Evolutionary conservation across 2,113 vertebrate genomes (phyloP).

Genomic region (Heptranchias perlo): DNA sequence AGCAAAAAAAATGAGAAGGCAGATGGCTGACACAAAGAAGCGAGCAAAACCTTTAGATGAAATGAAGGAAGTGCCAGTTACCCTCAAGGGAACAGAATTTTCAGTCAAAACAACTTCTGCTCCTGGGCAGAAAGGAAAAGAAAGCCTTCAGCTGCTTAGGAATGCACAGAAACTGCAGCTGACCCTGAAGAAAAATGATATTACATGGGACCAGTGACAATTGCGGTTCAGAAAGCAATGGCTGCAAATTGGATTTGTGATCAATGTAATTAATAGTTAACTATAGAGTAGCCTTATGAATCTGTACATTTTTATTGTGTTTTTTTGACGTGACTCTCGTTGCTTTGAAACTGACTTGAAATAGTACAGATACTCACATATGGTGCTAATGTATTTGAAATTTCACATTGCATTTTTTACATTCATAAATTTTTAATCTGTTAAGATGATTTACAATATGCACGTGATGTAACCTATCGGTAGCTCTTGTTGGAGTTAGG

Average conservation of each 20-base stretch:
- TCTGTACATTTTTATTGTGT: not conserved
- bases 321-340: not conserved
- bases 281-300: not conserved
- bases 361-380: not conserved
- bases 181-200: conserved; percentile 64
- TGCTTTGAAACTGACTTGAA: not conserved
- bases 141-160: conserved; percentile 61
- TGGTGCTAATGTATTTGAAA: not conserved
- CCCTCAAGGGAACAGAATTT: conserved; percentile 45
- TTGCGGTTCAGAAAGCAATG: not conserved
- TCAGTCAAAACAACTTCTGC: conserved; percentile 45
- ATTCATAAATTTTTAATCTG: not conserved
- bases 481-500: not conserved
- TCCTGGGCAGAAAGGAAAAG: conserved; percentile 48
- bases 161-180: conserved; percentile 67
- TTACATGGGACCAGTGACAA: conserved; percentile 68
- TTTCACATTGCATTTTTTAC: not conserved
- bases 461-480: not conserved
- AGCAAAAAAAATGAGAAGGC: conserved; percentile 51
- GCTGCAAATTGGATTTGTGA: not conserved
- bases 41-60: conserved; percentile 45
- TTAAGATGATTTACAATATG: not conserved
- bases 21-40: conserved; percentile 40
- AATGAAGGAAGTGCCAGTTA: conserved; percentile 48
- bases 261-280: not conserved